Evolutionary conservation across 2,888 invertebrate genomes (phyloP).

Genomic region (Amphiduros pacificus): DNA sequence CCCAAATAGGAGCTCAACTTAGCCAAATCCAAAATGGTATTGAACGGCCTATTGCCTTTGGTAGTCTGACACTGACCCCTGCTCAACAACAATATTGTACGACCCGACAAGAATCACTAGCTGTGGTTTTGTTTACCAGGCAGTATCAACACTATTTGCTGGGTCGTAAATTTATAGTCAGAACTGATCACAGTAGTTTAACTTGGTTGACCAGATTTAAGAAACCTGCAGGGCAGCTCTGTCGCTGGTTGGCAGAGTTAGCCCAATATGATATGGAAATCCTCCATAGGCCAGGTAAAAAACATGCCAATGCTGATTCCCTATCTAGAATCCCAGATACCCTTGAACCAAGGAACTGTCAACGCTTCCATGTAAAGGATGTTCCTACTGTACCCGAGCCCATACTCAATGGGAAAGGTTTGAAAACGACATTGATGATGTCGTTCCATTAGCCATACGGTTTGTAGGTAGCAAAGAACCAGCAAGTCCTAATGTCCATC

Average conservation of each 20-base stretch:
- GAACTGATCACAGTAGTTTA: background rate
- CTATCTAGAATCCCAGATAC: background rate
- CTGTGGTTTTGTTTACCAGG: too few relatives aligned
- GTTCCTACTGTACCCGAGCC: background rate
- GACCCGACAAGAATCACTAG: too few relatives aligned
- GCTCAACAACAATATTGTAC: too few relatives aligned
- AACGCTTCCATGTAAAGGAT: background rate
- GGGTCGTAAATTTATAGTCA: background rate
- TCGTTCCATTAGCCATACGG: background rate
- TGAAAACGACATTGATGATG: background rate
- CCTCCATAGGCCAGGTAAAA: background rate
- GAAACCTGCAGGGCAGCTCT: background rate
- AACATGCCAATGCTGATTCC: constrained; percentile 1
- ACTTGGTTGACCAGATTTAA: background rate
- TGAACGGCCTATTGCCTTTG: constrained; percentile 20
- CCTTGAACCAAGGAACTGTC: too few relatives aligned
- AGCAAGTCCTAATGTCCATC: too few relatives aligned
- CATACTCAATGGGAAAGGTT: background rate
- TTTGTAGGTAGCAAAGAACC: background rate
- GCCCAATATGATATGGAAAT: background rate
- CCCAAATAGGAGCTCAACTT: constrained; percentile 23
- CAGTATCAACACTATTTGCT: too few relatives aligned
- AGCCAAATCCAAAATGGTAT: constrained; percentile 17
- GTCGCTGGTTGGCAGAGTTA: background rate
- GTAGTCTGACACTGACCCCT: constrained; percentile 15